Conservation (phyloP, 2,888 invertebrate genomes). For the Hypomecis atomaria region DNA sequence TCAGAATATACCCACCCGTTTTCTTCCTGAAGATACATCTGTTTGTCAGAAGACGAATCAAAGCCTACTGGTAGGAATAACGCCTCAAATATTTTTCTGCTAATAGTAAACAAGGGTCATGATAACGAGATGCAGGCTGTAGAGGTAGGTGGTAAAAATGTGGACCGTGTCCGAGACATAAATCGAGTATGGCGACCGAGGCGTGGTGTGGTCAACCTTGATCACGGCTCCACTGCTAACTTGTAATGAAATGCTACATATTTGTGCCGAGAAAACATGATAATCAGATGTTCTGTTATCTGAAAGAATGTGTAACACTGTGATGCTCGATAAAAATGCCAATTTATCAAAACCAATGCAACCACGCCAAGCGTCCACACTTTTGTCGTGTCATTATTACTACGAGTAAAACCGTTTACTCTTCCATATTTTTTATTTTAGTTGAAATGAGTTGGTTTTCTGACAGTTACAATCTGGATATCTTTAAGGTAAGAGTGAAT, state of each 20-base stretch:
- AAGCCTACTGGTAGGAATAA: conserved; percentile 2
- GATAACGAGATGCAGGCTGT: conserved; percentile 32
- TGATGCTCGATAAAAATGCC: too few species aligned
- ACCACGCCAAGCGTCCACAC: too few species aligned
- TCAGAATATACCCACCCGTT: too few species aligned
- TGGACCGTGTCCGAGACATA: conserved; percentile 47
- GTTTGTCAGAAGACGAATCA: background rate
- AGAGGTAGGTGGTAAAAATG: conserved; percentile 44
- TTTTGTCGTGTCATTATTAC: too few species aligned
- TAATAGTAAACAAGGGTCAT: conserved; percentile 24
- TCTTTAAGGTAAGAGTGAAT: too few species aligned
- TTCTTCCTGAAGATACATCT: too few species aligned
- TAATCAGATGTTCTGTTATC: background rate
- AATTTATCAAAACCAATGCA: too few species aligned
- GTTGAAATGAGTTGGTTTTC: too few species aligned
- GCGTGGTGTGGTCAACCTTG: conserved; percentile 68
- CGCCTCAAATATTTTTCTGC: conserved; percentile 29
- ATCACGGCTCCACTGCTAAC: conserved; percentile 37
- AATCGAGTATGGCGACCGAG: conserved; percentile 56
- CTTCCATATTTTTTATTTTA: too few species aligned
- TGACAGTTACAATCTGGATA: too few species aligned
- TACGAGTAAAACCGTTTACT: too few species aligned
- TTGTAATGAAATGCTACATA: conserved; percentile 27
- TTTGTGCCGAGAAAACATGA: conserved; percentile 17
- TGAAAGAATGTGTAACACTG: background rate